These are phyloP conservation scores for Arenaria interpres DNA, from an alignment of 2,113 vertebrate species.

Conservation along the genomic window DNA sequence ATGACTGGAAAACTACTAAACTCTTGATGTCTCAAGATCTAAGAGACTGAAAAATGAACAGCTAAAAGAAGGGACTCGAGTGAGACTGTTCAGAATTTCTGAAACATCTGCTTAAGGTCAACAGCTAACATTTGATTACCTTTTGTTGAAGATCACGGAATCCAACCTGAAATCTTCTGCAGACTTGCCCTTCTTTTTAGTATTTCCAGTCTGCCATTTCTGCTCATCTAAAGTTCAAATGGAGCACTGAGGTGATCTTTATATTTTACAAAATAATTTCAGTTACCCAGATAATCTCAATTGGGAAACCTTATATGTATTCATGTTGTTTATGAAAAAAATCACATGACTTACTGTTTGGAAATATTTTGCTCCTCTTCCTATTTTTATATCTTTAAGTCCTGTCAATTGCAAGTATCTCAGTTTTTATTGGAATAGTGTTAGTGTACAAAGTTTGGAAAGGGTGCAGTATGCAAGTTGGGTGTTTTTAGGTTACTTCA, in stretches of 20 bases:
- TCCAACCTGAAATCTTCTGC: neutral
- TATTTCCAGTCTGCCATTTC: neutral
- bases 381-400: neutral
- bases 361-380: neutral
- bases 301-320: neutral
- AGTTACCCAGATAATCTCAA: neutral
- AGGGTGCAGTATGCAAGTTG: neutral
- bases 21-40: conserved; percentile 36
- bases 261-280: neutral
- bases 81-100: conserved; percentile 7
- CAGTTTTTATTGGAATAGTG: neutral
- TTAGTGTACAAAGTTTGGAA: neutral
- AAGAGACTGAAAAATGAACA: conserved; percentile 23
- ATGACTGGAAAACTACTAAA: conserved; percentile 8
- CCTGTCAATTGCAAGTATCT: neutral
- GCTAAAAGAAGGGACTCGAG: neutral
- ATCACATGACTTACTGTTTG: neutral
- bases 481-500: neutral
- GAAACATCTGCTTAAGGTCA: conserved; percentile 22
- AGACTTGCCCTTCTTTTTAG: neutral
- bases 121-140: neutral
- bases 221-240: neutral
- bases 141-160: neutral
- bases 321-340: neutral
- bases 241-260: neutral